Evolutionary conservation across 2,888 invertebrate genomes (phyloP).

Genomic region (Synergus itoensis): DNA sequence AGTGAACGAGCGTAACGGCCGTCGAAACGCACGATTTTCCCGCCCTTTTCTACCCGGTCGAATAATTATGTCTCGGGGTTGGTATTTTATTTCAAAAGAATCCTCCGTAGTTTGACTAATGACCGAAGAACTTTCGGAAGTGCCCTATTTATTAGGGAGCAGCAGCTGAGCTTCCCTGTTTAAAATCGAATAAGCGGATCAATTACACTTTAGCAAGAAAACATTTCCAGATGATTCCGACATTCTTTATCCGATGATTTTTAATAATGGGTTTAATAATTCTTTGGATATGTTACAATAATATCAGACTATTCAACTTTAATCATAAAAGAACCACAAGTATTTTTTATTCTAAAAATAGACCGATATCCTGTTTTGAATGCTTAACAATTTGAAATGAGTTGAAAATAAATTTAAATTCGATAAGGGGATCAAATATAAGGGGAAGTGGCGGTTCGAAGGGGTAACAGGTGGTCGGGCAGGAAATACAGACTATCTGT

Average conservation of each 20-base stretch:
- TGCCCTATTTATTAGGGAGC: slow-evolving; percentile 13
- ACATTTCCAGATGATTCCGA: background rate
- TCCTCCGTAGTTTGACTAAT: slow-evolving; percentile 4
- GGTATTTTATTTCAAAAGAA: slow-evolving; percentile 16
- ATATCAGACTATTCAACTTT: too few relatives aligned
- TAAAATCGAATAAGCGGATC: background rate
- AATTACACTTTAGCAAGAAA: background rate
- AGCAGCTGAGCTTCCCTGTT: slow-evolving; percentile 6
- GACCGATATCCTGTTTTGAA: background rate
- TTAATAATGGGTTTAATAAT: too few relatives aligned
- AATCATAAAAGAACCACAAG: too few relatives aligned
- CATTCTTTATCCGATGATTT: too few relatives aligned
- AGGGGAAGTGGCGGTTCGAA: slow-evolving; percentile 61
- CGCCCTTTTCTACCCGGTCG: slow-evolving; percentile 19
- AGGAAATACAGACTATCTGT: slow-evolving; percentile 72
- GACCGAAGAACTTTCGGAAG: slow-evolving; percentile 16
- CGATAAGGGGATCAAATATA: slow-evolving; percentile 6
- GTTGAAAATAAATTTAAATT: background rate
- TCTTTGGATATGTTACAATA: too few relatives aligned
- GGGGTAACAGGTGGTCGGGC: slow-evolving; percentile 76
- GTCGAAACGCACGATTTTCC: slow-evolving; percentile 21
- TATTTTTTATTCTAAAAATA: too few relatives aligned
- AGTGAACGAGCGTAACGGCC: slow-evolving; percentile 54
- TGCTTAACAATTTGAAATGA: background rate
- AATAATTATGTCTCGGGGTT: background rate